Base-by-base conservation (phyloP, 1,140 invertebrate genomes). In the Eumeta japonica region DNA sequence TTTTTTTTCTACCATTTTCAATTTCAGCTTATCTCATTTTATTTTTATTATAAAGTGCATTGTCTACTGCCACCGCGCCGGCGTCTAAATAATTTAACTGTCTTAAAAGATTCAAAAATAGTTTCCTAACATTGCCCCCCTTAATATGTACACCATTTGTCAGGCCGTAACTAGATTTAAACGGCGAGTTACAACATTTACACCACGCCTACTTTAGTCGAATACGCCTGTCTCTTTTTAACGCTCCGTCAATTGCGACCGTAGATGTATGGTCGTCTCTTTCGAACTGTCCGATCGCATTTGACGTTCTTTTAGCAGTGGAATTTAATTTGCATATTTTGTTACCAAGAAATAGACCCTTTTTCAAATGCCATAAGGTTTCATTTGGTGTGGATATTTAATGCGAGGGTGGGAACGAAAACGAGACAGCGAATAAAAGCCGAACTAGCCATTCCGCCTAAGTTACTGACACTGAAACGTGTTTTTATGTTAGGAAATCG, bases 31-130 rank as follows among this genome's bases (percentile, higher is more conserved):
- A 24, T 24, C 20, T 24, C 5, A 7, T n/a, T 24, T 7, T 24
- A 5, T n/a, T 70, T 71, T 71, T 74, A 71, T 74, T 71, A 74
- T 74, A 74, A 74, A 74, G 56, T 70, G 62, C 66, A 71, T 74
- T 71, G 68, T 68, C 65, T 67, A 56, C 56, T 50, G 51, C 47
- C 58, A 56, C 57, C 58, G 55, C 58, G 62, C 60, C 65, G 47
- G 50, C 52, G 50, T 59, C 55, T 74, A 74, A 74, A 74, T 71
- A 71, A 74, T 74, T 70, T 71, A 74, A 71, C 60, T 71, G 65
- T 74, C 70, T 74, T 74, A 74, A 74, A 74, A 74, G 70, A 74
- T 74, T 74, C 70, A 74, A 74, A 74, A 74, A 74, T 74, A 74
- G 70, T 74, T 70, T 74, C 54, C 70, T 70, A 66, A 71, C 66